A percentile compares a stretch with the other conserved stretches of the same genome.
phyloP scores from a whole-genome alignment of 2,888 invertebrate species.

The Zygaena filipendulae region DNA sequence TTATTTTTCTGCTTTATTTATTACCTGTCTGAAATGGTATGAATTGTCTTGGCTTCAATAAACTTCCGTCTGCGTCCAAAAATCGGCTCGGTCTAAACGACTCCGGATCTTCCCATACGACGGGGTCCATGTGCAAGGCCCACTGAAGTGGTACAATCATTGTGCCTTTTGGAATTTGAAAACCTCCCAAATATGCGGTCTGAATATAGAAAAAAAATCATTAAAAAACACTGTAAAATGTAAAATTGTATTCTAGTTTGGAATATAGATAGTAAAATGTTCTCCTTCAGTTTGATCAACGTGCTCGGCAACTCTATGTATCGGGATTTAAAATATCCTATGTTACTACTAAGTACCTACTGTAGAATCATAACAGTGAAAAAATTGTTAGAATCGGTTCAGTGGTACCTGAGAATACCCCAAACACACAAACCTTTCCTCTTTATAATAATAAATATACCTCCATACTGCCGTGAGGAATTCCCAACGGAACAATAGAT shows the following conservation, averaged over 20 bases:
- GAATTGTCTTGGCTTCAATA: slow-evolving; percentile 74
- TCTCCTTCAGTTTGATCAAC: not conserved
- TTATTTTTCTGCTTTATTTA: too few species aligned
- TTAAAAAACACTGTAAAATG: slow-evolving; percentile 1
- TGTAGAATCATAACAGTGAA: too few species aligned
- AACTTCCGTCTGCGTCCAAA: slow-evolving; percentile 70
- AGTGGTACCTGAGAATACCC: too few species aligned
- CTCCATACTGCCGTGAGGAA: slow-evolving; percentile 80
- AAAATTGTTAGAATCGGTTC: too few species aligned
- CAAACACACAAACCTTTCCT: too few species aligned
- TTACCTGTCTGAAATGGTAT: slow-evolving; percentile 87
- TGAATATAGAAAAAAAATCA: slow-evolving; percentile 23
- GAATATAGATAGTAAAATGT: not conserved
- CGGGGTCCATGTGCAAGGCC: slow-evolving; percentile 81
- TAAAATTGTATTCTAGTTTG: not conserved
- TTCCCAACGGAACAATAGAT: slow-evolving; percentile 83
- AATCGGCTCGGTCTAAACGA: slow-evolving; percentile 77
- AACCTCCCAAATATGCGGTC: slow-evolving; percentile 71
- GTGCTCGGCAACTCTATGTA: not conserved
- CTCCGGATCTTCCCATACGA: slow-evolving; percentile 75
- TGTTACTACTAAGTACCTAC: too few species aligned
- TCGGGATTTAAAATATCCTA: too few species aligned
- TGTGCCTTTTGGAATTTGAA: slow-evolving; percentile 72
- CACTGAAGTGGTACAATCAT: slow-evolving; percentile 85
- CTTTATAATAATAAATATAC: too few species aligned